Evolutionary conservation across 2,888 invertebrate species (phyloP).

Genomic region (Chironomus tentans): DNA sequence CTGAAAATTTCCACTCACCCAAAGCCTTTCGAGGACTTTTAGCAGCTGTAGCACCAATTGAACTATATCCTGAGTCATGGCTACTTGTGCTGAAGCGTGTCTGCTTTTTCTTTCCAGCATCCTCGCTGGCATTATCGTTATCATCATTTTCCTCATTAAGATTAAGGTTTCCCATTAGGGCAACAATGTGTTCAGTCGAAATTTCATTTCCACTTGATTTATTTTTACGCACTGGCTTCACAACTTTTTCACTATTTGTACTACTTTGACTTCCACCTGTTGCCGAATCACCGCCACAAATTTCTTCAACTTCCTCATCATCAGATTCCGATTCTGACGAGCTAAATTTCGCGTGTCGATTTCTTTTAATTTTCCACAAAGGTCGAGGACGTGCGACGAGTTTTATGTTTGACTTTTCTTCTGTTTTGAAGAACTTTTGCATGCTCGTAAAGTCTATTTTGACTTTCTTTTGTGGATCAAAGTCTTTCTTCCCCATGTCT

Average conservation of each 20-base stretch:
- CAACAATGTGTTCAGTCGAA: background rate
- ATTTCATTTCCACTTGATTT: background rate
- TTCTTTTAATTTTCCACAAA: conserved; percentile 45
- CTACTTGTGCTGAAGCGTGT: conserved; percentile 63
- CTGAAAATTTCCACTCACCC: conserved; percentile 35
- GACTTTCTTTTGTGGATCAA: conserved; percentile 42
- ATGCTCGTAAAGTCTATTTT: conserved; percentile 37
- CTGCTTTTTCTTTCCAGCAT: conserved; percentile 31
- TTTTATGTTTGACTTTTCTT: conserved; percentile 48
- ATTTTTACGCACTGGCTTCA: background rate
- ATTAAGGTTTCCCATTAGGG: conserved; percentile 4
- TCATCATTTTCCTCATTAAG: background rate
- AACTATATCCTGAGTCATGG: conserved; percentile 76
- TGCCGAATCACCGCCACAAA: conserved; percentile 2
- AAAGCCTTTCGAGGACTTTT: conserved; percentile 54
- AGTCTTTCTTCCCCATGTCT: conserved; percentile 34
- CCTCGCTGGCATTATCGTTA: conserved; percentile 30
- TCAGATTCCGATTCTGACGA: conserved; percentile 43
- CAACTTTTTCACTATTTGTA: conserved; percentile 12
- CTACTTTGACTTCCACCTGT: conserved; percentile 15
- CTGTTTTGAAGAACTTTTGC: conserved; percentile 44
- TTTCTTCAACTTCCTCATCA: conserved; percentile 40
- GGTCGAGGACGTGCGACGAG: conserved; percentile 55
- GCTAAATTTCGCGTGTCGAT: conserved; percentile 35
- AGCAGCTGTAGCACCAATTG: conserved; percentile 57